These are phyloP conservation scores for Drosophila pseudoananassae DNA, from an alignment of 1,140 invertebrate genomes.

Conservation along the genomic window DNA sequence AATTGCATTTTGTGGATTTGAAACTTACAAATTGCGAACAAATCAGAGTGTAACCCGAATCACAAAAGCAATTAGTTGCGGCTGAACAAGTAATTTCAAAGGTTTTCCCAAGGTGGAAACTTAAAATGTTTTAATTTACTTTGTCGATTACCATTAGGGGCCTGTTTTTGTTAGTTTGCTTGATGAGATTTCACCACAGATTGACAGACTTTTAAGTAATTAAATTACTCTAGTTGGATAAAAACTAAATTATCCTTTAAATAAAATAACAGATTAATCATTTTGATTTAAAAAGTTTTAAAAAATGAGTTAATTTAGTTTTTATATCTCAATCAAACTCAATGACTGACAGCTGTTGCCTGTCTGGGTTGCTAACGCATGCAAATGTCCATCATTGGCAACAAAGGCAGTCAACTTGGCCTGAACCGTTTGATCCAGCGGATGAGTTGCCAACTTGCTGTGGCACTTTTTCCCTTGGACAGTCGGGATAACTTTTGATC, in stretches of 20 bases:
- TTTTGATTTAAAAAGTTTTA: too few relatives aligned
- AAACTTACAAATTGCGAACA: constrained; percentile 56
- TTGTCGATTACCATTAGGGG: neutral
- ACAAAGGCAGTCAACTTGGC: constrained; percentile 25
- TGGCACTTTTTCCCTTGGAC: constrained; percentile 11
- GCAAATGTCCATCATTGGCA: constrained; percentile 27
- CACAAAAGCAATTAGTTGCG: constrained; percentile 51
- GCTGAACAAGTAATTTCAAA: constrained; percentile 20
- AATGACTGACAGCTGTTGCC: constrained; percentile 14
- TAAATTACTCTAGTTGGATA: too few relatives aligned
- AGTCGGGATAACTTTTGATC: constrained; percentile 34
- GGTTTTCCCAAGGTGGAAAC: neutral
- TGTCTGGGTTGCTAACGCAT: constrained; percentile 15
- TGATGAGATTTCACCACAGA: too few relatives aligned
- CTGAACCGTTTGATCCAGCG: constrained; percentile 51
- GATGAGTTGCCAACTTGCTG: constrained; percentile 53
- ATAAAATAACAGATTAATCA: too few relatives aligned
- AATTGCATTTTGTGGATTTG: constrained; percentile 32
- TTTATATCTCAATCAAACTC: neutral
- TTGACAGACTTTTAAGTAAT: neutral
- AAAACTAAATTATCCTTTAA: too few relatives aligned
- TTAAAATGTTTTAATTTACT: constrained; percentile 4
- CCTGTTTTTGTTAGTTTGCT: neutral
- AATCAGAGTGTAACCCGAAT: constrained; percentile 33
- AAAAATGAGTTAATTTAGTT: too few relatives aligned